Base-by-base conservation (phyloP, 2,797 vertebrate genomes). In the Lophotriccus pileatus region DNA sequence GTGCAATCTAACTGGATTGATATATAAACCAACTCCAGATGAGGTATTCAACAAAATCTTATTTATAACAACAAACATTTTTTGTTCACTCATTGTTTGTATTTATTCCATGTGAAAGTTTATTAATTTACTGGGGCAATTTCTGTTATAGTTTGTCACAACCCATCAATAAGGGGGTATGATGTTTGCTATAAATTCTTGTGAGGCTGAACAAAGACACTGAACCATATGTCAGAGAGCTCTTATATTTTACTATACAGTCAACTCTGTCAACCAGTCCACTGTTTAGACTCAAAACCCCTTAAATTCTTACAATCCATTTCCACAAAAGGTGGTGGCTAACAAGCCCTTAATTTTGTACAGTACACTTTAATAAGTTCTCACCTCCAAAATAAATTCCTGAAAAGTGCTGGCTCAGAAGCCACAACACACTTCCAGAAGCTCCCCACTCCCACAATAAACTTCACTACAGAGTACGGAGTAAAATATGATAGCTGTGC, bases 161-260 rank as follows among this genome's bases (percentile, higher is more conserved):
- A n/a, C 3, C 6, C 20, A 36, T 37, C 2, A 7, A 6, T 28
- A 63, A 63, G 23, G 11, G 5, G 2, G 1, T 43, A 21, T 5
- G 23, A 21, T 28, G 13, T 32, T 76, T 5, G 1, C 46, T 47
- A 13, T 12, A 36, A 41, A 43, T 55, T 68, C 22, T 62, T 67
- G 3, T 49, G 12, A n/a, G 27, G 32, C 4, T 37, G 27, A 55
- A 27, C 5, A 68, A 75, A 49, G 41, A 37, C 36, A 32, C 6
- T 16, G 28, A 43, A 49, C n/a, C 24, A 6, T 1, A 3, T 53
- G 18, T 62, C 34, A 41, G 22, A 46, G 18, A 53, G 16, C 4
- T 12, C 24, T 37, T 37, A 36, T 20, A 15, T 43, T 60, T 68
- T 62, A 36, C 14, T 43, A 14, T 36, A 32, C 4, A 47, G 9